phyloP scores from a whole-genome alignment of 2,113 vertebrate species.

The Rostratula benghalensis region DNA sequence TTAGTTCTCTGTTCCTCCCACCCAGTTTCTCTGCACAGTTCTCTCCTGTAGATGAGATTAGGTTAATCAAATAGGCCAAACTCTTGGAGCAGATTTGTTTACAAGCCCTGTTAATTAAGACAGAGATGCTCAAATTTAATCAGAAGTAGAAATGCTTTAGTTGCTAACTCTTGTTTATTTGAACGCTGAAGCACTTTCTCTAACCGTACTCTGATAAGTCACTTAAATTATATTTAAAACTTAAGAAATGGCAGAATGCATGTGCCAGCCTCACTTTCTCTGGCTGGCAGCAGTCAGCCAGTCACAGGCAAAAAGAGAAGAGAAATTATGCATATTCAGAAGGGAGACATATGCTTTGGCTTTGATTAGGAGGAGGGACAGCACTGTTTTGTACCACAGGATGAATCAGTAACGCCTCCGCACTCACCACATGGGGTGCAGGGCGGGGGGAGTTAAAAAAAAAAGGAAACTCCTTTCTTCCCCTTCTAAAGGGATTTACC shows the following conservation, averaged over 20 bases:
- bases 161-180: not conserved
- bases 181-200: not conserved
- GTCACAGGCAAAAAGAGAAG: not conserved
- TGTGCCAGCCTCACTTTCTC: not conserved
- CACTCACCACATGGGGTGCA: not conserved
- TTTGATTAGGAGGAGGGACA: not conserved
- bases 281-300: not conserved
- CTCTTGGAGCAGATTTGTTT: not conserved
- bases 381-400: not conserved
- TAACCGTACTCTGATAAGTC: not conserved
- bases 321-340: not conserved
- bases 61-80: not conserved
- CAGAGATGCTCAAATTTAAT: not conserved
- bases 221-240: not conserved
- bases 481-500: not conserved
- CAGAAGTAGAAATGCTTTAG: not conserved
- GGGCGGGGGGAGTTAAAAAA: too few species aligned
- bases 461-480: not conserved
- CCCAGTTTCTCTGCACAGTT: not conserved
- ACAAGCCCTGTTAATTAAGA: not conserved
- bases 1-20: not conserved
- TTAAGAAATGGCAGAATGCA: not conserved
- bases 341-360: not conserved
- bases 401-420: not conserved
- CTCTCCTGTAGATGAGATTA: not conserved